Evolutionary conservation across 2,888 invertebrate genomes (phyloP).

Genomic region (Argyresthia goedartella): DNA sequence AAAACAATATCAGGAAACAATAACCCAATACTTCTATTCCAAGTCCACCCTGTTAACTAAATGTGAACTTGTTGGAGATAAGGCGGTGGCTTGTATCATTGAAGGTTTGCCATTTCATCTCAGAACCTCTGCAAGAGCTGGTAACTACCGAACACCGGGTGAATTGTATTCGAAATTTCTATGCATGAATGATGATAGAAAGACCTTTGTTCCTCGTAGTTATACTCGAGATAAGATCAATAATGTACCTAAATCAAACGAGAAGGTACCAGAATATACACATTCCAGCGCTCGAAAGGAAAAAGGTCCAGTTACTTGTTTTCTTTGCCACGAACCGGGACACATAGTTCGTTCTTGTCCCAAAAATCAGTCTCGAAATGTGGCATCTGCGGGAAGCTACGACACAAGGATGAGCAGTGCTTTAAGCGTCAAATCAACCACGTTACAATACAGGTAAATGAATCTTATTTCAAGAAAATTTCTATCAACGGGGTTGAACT

Average conservation of each 20-base stretch:
- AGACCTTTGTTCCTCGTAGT: not conserved
- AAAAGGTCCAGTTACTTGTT: not conserved
- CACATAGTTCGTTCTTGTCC: not conserved
- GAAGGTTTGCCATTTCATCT: constrained; percentile 7
- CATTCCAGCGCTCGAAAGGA: no score
- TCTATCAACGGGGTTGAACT: not conserved
- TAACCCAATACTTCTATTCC: constrained; percentile 7
- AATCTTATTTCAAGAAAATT: not conserved
- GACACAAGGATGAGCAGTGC: not conserved
- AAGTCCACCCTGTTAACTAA: constrained; percentile 6
- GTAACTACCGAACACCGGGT: not conserved
- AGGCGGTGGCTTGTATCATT: constrained; percentile 7
- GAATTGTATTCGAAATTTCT: constrained; percentile 7
- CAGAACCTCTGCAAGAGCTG: constrained; percentile 6
- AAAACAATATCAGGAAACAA: constrained; percentile 1
- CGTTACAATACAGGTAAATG: not conserved
- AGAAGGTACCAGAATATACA: not conserved
- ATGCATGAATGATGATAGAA: constrained; percentile 4
- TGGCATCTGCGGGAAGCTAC: not conserved
- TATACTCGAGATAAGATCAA: not conserved
- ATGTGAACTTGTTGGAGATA: constrained; percentile 2
- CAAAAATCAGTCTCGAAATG: not conserved
- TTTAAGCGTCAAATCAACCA: not conserved
- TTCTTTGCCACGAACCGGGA: not conserved
- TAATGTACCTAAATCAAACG: not conserved